phyloP scores from a whole-genome alignment of 2,797 vertebrate species.

The Nothura maculosa region DNA sequence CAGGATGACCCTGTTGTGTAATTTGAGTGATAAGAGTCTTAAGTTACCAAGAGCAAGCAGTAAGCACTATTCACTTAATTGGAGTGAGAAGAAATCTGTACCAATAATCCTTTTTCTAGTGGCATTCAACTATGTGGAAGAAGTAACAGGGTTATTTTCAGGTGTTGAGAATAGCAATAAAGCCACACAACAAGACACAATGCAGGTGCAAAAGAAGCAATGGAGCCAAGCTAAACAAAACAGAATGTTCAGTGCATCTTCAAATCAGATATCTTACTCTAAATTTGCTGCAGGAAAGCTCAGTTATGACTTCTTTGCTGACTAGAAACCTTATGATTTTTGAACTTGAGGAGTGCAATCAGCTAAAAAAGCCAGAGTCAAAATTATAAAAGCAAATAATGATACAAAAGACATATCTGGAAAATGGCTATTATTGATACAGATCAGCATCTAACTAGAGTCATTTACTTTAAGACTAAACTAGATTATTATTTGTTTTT shows the following conservation, averaged over 20 bases:
- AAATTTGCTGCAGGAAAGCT: slow-evolving; percentile 14
- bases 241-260: slow-evolving; percentile 71
- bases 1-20: neutral
- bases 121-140: neutral
- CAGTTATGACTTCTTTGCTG: slow-evolving; percentile 8
- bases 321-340: slow-evolving; percentile 7
- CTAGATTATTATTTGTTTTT: rapidly evolving
- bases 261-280: neutral
- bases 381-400: neutral
- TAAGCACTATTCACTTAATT: neutral
- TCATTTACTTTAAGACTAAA: neutral
- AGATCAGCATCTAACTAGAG: neutral
- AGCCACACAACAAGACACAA: slow-evolving; percentile 9
- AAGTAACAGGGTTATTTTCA: slow-evolving; percentile 22
- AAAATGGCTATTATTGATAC: neutral
- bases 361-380: neutral
- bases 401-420: neutral
- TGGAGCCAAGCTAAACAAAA: slow-evolving; percentile 79
- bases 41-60: neutral
- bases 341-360: neutral
- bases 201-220: slow-evolving; percentile 33
- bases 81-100: neutral
- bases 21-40: slow-evolving; percentile 12
- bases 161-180: neutral
- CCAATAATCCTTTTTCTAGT: neutral